Conservation (phyloP, 2,888 invertebrate genomes). For the Drosophila borealis region DNA sequence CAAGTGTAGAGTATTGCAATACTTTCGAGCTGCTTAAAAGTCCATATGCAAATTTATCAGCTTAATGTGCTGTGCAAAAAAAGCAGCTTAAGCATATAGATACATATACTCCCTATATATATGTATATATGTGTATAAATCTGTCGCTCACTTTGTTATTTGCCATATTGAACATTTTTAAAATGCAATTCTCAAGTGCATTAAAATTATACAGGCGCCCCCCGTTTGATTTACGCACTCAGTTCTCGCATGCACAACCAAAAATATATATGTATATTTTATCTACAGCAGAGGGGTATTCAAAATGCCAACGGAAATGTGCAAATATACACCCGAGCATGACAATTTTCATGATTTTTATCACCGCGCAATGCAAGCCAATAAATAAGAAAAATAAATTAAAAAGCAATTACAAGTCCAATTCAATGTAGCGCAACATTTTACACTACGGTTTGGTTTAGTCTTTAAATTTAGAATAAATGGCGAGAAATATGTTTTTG, state of each 20-base stretch:
- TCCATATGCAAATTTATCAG: constrained; percentile 20
- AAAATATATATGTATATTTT: neutral
- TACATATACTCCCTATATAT: neutral
- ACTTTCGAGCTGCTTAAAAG: neutral
- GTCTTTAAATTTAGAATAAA: constrained; percentile 21
- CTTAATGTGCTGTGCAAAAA: constrained; percentile 14
- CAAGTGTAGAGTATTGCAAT: neutral
- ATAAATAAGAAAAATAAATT: constrained; percentile 57
- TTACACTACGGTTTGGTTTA: constrained; percentile 22
- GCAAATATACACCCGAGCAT: constrained; percentile 29
- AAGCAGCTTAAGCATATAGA: constrained; percentile 9
- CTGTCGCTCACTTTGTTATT: constrained; percentile 27
- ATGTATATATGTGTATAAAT: constrained; percentile 3
- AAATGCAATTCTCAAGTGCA: constrained; percentile 48
- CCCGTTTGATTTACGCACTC: constrained; percentile 39
- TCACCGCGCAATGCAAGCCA: constrained; percentile 19
- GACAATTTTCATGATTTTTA: constrained; percentile 42
- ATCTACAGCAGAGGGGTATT: neutral
- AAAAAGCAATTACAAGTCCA: constrained; percentile 56
- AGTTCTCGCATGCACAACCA: constrained; percentile 1
- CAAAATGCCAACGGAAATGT: constrained; percentile 44
- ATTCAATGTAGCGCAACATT: constrained; percentile 31
- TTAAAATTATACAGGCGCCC: constrained; percentile 40
- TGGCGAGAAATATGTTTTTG: constrained; percentile 5
- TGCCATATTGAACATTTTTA: constrained; percentile 36